phyloP scores from a whole-genome alignment of 2,888 invertebrate genomes.

The Diaprepes abbreviatus region DNA sequence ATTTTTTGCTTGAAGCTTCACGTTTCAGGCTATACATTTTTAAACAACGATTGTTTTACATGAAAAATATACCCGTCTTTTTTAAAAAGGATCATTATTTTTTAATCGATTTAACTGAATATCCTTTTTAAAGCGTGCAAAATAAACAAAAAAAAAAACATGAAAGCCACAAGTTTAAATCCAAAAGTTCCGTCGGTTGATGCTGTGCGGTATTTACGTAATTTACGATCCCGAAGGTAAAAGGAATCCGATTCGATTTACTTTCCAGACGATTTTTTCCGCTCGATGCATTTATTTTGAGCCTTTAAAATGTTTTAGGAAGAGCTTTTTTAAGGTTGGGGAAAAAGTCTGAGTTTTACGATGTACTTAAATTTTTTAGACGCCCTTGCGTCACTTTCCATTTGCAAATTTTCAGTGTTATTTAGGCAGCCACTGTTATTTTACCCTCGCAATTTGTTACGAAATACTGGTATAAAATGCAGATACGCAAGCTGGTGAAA shows the following conservation, averaged over 20 bases:
- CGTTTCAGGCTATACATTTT: too few relatives aligned
- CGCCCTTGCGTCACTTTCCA: not conserved
- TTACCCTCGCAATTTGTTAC: too few relatives aligned
- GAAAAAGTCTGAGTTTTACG: constrained; percentile 1
- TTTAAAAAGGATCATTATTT: too few relatives aligned
- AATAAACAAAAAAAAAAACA: not conserved
- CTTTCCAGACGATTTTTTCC: constrained; percentile 18
- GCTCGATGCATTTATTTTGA: constrained; percentile 13
- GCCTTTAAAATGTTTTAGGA: constrained; percentile 7
- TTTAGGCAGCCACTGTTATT: too few relatives aligned
- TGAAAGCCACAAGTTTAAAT: not conserved
- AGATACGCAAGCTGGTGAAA: too few relatives aligned
- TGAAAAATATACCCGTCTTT: too few relatives aligned
- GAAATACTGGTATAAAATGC: too few relatives aligned
- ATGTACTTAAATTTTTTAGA: constrained; percentile 4
- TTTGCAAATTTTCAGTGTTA: not conserved
- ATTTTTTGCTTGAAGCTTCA: too few relatives aligned
- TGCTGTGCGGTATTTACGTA: constrained; percentile 13
- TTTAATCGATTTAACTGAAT: too few relatives aligned
- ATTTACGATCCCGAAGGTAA: constrained; percentile 10
- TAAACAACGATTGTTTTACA: too few relatives aligned
- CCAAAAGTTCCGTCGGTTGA: not conserved
- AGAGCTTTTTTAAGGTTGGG: constrained; percentile 1
- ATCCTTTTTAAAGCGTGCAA: too few relatives aligned
- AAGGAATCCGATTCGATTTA: constrained; percentile 20